Conservation (phyloP, 2,888 invertebrate genomes). For the Ophion costatus region DNA sequence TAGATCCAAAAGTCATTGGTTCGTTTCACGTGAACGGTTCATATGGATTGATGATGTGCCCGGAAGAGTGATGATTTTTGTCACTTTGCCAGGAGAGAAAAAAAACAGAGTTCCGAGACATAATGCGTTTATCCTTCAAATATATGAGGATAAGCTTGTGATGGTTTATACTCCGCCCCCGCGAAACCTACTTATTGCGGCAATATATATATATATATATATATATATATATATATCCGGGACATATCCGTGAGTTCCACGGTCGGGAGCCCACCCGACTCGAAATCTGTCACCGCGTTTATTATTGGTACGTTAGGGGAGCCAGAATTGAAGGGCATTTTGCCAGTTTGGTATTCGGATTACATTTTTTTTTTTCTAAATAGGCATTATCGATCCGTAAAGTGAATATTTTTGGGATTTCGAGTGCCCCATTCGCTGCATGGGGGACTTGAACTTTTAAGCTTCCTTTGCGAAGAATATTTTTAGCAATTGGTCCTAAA, state of each 20-base stretch:
- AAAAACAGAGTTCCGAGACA: slow-evolving; percentile 27
- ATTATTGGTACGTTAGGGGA: slow-evolving; percentile 43
- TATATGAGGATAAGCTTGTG: slow-evolving; percentile 29
- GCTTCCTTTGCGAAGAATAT: no score
- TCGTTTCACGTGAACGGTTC: slow-evolving; percentile 5
- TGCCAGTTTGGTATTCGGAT: slow-evolving; percentile 15
- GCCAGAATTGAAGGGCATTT: slow-evolving; percentile 14
- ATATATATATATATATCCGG: slow-evolving; percentile 33
- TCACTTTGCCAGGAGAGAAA: slow-evolving; percentile 39
- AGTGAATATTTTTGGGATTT: background rate
- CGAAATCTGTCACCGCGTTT: slow-evolving; percentile 65
- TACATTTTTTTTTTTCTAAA: background rate
- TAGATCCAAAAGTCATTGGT: slow-evolving; percentile 9
- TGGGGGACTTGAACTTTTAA: no score
- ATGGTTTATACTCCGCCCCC: slow-evolving; percentile 28
- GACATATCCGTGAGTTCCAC: slow-evolving; percentile 32
- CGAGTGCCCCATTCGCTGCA: background rate
- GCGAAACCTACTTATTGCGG: slow-evolving; percentile 34
- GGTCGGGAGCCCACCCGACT: slow-evolving; percentile 55
- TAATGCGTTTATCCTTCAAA: slow-evolving; percentile 41
- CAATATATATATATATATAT: slow-evolving; percentile 39
- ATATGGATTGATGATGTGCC: background rate
- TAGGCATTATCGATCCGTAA: background rate
- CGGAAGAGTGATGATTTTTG: slow-evolving; percentile 48
- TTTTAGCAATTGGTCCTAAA: no score